Conservation (phyloP, 2,797 vertebrate species). For the Dallia pectoralis region DNA sequence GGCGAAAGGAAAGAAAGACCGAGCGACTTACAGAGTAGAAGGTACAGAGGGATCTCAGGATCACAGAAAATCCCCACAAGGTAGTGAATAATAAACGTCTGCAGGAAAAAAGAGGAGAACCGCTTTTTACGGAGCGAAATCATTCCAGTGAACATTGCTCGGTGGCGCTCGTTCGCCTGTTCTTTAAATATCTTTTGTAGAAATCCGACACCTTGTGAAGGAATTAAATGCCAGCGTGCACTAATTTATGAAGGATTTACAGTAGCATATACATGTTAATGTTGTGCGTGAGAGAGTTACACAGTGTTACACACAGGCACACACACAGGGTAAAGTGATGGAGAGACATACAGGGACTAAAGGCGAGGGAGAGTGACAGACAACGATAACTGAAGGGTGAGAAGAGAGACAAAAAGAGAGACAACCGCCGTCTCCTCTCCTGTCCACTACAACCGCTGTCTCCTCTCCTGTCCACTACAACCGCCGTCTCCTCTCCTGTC, state of each 20-base stretch:
- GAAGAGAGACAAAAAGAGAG: constrained; percentile 2
- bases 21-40: constrained; percentile 43
- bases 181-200: constrained; percentile 43
- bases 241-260: too few species aligned
- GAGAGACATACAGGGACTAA: background rate
- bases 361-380: constrained; percentile 28
- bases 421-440: background rate
- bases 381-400: constrained; percentile 20
- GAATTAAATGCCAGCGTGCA: too few species aligned
- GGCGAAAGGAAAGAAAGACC: constrained; percentile 34
- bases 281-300: too few species aligned
- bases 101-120: constrained; percentile 58
- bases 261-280: too few species aligned
- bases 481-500: constrained; percentile 32
- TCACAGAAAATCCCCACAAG: constrained; percentile 61
- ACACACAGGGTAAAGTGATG: constrained; percentile 9
- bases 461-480: constrained; percentile 9
- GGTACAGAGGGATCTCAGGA: constrained; percentile 62
- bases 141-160: constrained; percentile 45
- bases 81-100: constrained; percentile 49
- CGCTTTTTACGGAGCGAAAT: constrained; percentile 45
- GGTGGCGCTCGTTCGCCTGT: constrained; percentile 14
- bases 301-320: too few species aligned
- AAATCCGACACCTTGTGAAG: background rate
- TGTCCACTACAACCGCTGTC: too few species aligned